Conservation (phyloP, 2,113 vertebrate species). For the Mandrillus leucophaeus region DNA sequence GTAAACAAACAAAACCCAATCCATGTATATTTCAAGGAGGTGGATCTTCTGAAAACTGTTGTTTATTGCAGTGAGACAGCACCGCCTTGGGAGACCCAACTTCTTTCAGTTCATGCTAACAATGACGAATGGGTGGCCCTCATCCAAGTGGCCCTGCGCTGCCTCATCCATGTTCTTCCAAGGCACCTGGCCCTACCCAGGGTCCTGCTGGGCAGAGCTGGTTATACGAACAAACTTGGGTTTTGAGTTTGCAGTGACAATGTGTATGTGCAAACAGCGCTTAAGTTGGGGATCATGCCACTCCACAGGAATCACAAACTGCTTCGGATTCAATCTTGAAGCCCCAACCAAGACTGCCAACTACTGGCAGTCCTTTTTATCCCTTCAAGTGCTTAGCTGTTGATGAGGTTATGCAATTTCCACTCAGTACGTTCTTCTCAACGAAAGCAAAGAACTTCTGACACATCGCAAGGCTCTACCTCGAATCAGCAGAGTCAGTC, state of each 20-base stretch:
- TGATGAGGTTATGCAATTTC: neutral
- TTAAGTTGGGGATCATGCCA: neutral
- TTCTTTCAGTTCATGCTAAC: neutral
- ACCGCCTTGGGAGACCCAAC: neutral
- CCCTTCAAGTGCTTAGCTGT: neutral
- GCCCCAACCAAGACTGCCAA: neutral
- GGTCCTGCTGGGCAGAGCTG: neutral
- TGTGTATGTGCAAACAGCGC: neutral
- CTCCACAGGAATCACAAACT: neutral
- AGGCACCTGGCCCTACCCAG: neutral
- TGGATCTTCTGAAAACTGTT: neutral
- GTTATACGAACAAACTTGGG: fast-evolving
- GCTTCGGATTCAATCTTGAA: neutral
- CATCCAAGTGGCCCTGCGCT: neutral
- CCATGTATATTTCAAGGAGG: neutral
- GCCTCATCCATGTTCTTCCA: neutral
- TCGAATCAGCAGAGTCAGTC: neutral
- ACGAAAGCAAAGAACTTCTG: neutral
- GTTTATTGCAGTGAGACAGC: fast-evolving
- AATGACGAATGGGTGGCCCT: neutral
- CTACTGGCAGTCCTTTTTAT: neutral
- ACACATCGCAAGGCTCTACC: neutral
- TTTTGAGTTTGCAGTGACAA: neutral
- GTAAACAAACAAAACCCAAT: neutral
- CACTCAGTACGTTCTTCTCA: neutral